Base-by-base conservation (phyloP, 2,113 vertebrate genomes). In the Brachirus orientalis region DNA sequence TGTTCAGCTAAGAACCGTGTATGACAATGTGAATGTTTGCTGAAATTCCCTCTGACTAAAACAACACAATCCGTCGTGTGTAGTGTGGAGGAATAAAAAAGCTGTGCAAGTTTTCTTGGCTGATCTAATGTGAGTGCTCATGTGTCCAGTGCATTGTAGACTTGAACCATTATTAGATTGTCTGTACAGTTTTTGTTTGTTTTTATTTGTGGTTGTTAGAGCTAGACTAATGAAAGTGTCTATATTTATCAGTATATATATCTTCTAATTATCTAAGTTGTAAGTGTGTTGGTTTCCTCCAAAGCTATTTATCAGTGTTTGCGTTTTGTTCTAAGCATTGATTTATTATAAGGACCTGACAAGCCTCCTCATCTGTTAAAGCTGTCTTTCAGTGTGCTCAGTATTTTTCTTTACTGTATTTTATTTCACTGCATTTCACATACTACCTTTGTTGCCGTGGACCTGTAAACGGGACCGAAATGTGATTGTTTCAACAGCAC, bases 21-120 rank as follows among this genome's bases (percentile, higher is more conserved):
- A 56, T 63, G 81, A 91, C 83, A 28, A 50, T 59, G 58, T 86
- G 87, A 86, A 83, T 88, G 88, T 88, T 83, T 82, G 64, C 62
- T 73, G 68, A 10, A 79, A 70, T 45, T 36, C 66, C 36, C 48
- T 72, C 70, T 73, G 43, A 61, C 36, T 63, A 17, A 55, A 52
- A 40, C 14, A 40, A 41, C 7, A 37, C 65, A 67, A 46, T 68
- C 47, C 40, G 60, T 20, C 5, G 0, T 41, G n/a, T n/a, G n/a
- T n/a, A n/a, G n/a, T 44, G 17, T 69, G 3, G 8, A 13, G 35
- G 8, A 54, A 61, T 40, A 2, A 28, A 37, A 33, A 22, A 56
- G 38, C 45, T 69, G 37, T 58, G 4, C 3, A 11, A 4, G 18
- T 67, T 17, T 7, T 77, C 38, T 43, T 37, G 35, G 36, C 17